Evolutionary conservation across 2,888 invertebrate species (phyloP), one percentile per base, ranked within the genome.

Genomic region (Agrenia bidenticulata): DNA sequence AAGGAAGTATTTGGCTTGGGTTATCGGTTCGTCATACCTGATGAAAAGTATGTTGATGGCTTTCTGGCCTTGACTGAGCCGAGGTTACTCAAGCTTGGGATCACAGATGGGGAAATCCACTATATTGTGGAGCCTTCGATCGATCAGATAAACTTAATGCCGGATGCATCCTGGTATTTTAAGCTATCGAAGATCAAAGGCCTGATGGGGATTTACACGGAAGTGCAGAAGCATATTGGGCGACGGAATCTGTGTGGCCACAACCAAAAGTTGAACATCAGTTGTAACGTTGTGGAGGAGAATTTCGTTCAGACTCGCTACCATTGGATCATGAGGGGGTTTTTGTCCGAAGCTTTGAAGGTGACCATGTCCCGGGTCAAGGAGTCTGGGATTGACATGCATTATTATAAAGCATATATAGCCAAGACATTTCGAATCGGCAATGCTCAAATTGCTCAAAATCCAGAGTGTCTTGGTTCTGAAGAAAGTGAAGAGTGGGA

Each of bases 241-340:
- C 4, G 11, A 11, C 4, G 32, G 11, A 11, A 32, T 32, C 11
- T 32, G 4, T 32, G 5, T 15, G 45, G 45, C 5, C 45, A 19
- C 9, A 15, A 19, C n/a, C n/a, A n/a, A n/a, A n/a, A n/a, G n/a
- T 45, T 45, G 5, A 45, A 45, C n/a, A 5, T n/a, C 4, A 45
- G 45, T 45, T 45, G 45, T 45, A 9, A 45, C 45, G 15, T 15
- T 45, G 45, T 45, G 5, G n/a, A 45, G 9, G 45, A 45, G n/a
- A 5, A 5, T 11, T 45, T 45, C n/a, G n/a, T 9, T 5, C 9
- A 45, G 45, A 11, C 15, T 5, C 5, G 19, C 19, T 45, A 17
- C n/a, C 19, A 45, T 45, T 45, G 45, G 45, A 19, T 5, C 19
- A 45, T 45, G 45, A 15, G 45, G n/a, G 5, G 9, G 5, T 45